Evolutionary conservation across 2,113 vertebrate genomes (phyloP).

Genomic region (Microcebus tavaratra): DNA sequence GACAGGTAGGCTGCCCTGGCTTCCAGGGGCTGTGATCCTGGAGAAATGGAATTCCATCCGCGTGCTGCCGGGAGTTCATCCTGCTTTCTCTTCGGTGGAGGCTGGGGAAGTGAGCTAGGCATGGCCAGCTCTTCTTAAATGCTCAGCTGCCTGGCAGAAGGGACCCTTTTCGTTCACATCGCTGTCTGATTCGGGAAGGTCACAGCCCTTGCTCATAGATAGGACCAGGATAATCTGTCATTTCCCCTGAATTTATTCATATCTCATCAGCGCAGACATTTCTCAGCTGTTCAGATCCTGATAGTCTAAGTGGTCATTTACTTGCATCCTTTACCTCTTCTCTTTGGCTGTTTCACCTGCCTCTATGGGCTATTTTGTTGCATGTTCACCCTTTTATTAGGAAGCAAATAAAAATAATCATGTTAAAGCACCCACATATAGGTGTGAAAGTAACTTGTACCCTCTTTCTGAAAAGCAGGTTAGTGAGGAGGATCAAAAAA

Average conservation of each 20-base stretch:
- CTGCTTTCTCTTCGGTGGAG: slow-evolving; percentile 83
- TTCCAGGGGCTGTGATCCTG: slow-evolving; percentile 81
- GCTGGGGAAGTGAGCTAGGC: slow-evolving; percentile 80
- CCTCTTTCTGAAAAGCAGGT: not conserved
- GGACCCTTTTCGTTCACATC: slow-evolving; percentile 66
- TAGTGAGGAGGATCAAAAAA: not conserved
- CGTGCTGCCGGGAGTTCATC: slow-evolving; percentile 83
- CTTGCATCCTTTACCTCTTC: slow-evolving; percentile 12
- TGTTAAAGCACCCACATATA: not conserved
- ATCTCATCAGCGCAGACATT: not conserved
- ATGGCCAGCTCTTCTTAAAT: slow-evolving; percentile 80
- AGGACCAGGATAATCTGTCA: not conserved
- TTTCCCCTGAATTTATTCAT: not conserved
- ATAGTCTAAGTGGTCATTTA: not conserved
- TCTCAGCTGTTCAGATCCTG: not conserved
- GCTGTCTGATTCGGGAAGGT: slow-evolving; percentile 72
- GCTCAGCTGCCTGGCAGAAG: slow-evolving; percentile 76
- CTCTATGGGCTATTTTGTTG: not conserved
- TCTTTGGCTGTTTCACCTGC: not conserved
- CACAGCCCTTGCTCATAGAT: not conserved
- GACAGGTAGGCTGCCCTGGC: slow-evolving; percentile 82
- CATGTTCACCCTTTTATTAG: not conserved
- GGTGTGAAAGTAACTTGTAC: not conserved
- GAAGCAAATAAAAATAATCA: not conserved
- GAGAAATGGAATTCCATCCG: slow-evolving; percentile 85